These are phyloP conservation scores for Genyomyrus donnyi DNA, from an alignment of 2,113 vertebrate genomes.

Conservation along the genomic window DNA sequence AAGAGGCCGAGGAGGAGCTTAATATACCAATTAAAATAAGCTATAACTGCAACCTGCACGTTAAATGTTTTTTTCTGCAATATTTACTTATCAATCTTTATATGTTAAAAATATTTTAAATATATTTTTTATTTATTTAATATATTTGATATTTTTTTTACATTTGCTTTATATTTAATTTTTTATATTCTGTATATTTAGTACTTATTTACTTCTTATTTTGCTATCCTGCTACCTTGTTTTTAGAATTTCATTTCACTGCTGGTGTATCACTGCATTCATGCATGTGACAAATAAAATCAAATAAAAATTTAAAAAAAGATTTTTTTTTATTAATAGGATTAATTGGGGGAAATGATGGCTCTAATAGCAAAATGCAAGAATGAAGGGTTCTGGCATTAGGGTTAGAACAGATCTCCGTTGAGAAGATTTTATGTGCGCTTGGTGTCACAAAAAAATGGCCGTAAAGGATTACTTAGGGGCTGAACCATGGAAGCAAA, in stretches of 20 bases:
- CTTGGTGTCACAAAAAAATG: neutral
- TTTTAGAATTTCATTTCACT: neutral
- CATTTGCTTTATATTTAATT: neutral
- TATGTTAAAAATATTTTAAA: no score
- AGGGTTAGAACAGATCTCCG: neutral
- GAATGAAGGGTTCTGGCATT: neutral
- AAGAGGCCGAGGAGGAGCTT: neutral
- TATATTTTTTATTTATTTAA: no score
- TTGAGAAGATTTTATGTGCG: neutral
- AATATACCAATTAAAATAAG: neutral
- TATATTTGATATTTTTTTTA: neutral
- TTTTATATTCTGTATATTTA: neutral
- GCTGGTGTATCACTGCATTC: neutral
- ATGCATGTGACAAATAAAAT: neutral
- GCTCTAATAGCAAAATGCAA: neutral
- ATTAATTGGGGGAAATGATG: neutral
- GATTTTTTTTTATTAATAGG: neutral
- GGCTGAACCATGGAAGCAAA: constrained; percentile 2
- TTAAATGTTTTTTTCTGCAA: neutral
- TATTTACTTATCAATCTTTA: neutral
- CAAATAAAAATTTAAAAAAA: no score
- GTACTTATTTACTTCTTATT: neutral
- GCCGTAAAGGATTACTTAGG: neutral
- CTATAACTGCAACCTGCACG: neutral
- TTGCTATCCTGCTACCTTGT: neutral